Evolutionary conservation across 2,113 vertebrate genomes (phyloP).

Genomic region (Nanorana parkeri): DNA sequence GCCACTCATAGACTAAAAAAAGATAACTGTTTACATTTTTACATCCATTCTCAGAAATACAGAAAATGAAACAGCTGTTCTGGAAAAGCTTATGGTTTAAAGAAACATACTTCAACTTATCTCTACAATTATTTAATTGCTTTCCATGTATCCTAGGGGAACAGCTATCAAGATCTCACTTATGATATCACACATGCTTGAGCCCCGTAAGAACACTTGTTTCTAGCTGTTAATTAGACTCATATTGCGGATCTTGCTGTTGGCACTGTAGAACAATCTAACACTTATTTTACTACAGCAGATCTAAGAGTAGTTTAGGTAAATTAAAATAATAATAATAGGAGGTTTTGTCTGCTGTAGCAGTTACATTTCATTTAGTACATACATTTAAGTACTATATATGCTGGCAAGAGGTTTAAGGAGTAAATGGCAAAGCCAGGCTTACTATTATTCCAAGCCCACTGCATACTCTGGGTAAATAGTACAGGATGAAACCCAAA

Average conservation of each 20-base stretch:
- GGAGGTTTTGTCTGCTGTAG: neutral
- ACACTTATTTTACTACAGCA: slow-evolving; percentile 35
- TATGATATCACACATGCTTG: slow-evolving; percentile 47
- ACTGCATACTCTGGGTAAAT: no score
- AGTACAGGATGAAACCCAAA: no score
- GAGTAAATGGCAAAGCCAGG: neutral
- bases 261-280: slow-evolving; percentile 23
- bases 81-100: slow-evolving; percentile 20
- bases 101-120: slow-evolving; percentile 40
- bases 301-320: slow-evolving; percentile 10
- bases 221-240: slow-evolving; percentile 40
- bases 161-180: slow-evolving; percentile 48
- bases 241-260: slow-evolving; percentile 21
- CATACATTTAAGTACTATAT: neutral
- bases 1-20: no score
- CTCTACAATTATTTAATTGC: slow-evolving; percentile 48
- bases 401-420: neutral
- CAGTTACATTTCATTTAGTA: slow-evolving; percentile 18
- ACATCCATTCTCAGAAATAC: slow-evolving; percentile 24
- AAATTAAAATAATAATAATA: slow-evolving; percentile 35
- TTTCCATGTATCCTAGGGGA: slow-evolving; percentile 47
- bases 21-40: neutral
- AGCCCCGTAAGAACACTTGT: slow-evolving; percentile 34
- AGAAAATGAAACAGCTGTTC: slow-evolving; percentile 42
- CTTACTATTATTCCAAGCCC: neutral